A percentile compares a stretch with the other conserved stretches of the same genome.
Evolutionary conservation across 2,888 invertebrate species (phyloP).

Genomic region (Tiliacea citrago): DNA sequence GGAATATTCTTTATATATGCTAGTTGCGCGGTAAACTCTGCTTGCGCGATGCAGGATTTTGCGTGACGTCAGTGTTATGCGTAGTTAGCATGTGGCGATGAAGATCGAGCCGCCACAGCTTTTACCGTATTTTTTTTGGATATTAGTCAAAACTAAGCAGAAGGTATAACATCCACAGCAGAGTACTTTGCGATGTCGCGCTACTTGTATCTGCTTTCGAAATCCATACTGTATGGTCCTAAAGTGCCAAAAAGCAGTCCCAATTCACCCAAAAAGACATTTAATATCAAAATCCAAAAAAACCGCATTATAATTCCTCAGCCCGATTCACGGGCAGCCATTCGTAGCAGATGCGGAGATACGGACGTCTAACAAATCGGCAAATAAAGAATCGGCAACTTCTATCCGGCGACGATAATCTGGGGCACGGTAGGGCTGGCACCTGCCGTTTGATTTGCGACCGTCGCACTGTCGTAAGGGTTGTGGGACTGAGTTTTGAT

Average conservation of each 20-base stretch:
- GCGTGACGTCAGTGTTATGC: no score
- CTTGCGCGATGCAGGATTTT: no score
- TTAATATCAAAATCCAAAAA: constrained; percentile 9
- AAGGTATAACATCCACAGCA: neutral
- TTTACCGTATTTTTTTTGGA: neutral
- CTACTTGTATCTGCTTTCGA: neutral
- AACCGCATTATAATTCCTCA: constrained; percentile 36
- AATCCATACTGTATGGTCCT: neutral
- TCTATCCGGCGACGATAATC: constrained; percentile 61
- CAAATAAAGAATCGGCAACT: constrained; percentile 66
- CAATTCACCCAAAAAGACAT: neutral
- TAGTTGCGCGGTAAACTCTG: no score
- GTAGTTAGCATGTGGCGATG: no score
- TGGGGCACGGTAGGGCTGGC: constrained; percentile 53
- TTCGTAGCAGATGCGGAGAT: constrained; percentile 59
- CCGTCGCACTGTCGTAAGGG: neutral
- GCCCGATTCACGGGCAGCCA: constrained; percentile 31
- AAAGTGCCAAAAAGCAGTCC: neutral
- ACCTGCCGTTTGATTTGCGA: constrained; percentile 29
- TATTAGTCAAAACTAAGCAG: neutral
- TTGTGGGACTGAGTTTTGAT: neutral
- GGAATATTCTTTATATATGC: no score
- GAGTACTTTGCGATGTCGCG: neutral
- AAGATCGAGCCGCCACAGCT: no score
- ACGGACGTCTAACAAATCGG: constrained; percentile 64